Base-by-base conservation (phyloP, 2,797 vertebrate genomes). In the Sylvia borin region DNA sequence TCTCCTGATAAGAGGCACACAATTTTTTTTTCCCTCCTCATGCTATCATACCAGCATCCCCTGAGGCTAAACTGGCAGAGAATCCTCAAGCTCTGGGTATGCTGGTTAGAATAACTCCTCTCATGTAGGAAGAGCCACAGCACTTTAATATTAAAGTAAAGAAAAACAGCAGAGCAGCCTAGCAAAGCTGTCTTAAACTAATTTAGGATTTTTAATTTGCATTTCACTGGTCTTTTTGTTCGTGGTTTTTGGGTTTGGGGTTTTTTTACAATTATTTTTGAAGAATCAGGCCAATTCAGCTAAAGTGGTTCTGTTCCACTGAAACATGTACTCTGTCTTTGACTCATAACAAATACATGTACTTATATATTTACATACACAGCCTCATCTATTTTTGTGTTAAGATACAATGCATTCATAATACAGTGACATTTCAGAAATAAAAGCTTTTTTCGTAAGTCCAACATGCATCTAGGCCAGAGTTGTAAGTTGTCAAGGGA, bases 231-330 rank as follows among this genome's bases (percentile, higher is more conserved):
- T 58, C 12, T 32, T 75, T 70, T n/a, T 43, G 17, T 22, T 43
- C 2, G 11, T 22, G 7, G 0, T 17, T 21, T n/a, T n/a, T 40
- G 29, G 5, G 18, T 6, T 53, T 40, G 27, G 29, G 9, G 4
- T 1, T 25, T 67, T 66, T 61, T 68, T 10, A 31, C 26, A 45
- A 38, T 61, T 25, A 8, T 68, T 85, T 53, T n/a, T 68, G 17
- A 84, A 80, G 29, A 55, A 80, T 18, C 21, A 54, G 13, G 58
- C 34, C 26, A 50, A 34, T 88, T 77, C 50, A 80, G 36, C 26
- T 34, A 16, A 80, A 24, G 54, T 65, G 40, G 31, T 76, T 62
- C 75, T 53, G 40, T 80, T 71, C 38, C 61, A 67, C 21, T 50
- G n/a, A 87, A 85, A 64, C 4, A 6, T 4, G 4, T 27, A 26